Conservation (phyloP, 1,140 invertebrate genomes). For the Drosophila sucinea region DNA sequence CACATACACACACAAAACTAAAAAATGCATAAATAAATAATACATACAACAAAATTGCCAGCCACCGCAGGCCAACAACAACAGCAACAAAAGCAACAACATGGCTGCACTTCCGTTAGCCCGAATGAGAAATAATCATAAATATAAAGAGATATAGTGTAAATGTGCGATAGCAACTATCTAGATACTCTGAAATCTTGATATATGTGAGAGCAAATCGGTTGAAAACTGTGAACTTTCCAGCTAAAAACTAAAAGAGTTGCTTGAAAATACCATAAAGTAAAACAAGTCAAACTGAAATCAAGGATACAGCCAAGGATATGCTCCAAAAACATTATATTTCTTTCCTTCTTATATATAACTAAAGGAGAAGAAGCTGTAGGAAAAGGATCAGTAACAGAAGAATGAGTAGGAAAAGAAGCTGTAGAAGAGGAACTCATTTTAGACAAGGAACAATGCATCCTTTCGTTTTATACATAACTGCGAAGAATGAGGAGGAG, state of each 20-base stretch:
- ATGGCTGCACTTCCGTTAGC: constrained; percentile 58
- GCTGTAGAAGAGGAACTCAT: no score
- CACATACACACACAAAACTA: constrained; percentile 53
- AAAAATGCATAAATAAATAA: constrained; percentile 69
- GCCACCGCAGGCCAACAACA: constrained; percentile 16
- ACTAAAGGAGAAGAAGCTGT: no score
- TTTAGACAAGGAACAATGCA: neutral
- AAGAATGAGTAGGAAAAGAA: no score
- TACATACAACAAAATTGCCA: constrained; percentile 44
- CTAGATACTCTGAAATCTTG: neutral
- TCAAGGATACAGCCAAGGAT: no score
- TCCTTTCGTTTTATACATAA: neutral
- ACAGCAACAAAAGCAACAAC: constrained; percentile 18
- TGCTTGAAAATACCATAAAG: no score
- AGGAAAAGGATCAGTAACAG: no score
- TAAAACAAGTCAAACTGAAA: no score
- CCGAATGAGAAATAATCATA: constrained; percentile 36
- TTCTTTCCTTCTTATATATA: no score
- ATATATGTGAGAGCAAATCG: no score
- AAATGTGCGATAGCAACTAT: neutral
- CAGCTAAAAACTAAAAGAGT: no score
- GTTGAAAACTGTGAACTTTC: no score
- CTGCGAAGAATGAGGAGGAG: neutral
- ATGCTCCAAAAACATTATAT: no score
- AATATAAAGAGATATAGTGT: constrained; percentile 11